phyloP scores from a whole-genome alignment of 1,140 invertebrate species.

The Penaeus indicus region DNA sequence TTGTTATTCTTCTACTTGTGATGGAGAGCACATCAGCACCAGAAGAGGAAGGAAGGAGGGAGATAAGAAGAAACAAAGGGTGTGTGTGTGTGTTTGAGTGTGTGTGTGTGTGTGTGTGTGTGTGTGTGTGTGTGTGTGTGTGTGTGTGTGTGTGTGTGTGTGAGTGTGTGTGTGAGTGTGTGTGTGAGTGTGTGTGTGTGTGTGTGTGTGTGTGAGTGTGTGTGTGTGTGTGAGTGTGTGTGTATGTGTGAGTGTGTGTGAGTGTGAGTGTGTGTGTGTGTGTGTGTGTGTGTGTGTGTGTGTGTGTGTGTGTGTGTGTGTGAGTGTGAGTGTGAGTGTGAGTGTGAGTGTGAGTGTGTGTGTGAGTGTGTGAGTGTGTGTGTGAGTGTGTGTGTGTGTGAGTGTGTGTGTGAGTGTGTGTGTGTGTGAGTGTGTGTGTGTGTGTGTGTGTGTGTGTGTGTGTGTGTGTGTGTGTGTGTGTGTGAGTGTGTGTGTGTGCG shows the following conservation, averaged over 20 bases:
- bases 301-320: conserved; percentile 12
- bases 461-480: not conserved
- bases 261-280: not conserved
- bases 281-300: not conserved
- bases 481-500: not conserved
- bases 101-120: conserved; percentile 1
- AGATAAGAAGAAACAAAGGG: no score
- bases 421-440: not conserved
- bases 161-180: not conserved
- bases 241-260: not conserved
- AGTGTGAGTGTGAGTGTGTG: not conserved
- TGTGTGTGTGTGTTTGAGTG: not conserved
- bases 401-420: not conserved
- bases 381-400: not conserved
- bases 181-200: not conserved
- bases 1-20: no score
- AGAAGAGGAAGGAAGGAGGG: no score
- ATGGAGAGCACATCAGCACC: no score
- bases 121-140: conserved; percentile 6
- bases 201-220: not conserved
- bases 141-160: conserved; percentile 13
- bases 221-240: conserved; percentile 5
- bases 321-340: not conserved
- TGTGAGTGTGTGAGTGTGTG: not conserved
- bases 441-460: conserved; percentile 18